Percentiles rank a stretch among this genome's conserved stretches.
phyloP scores from a whole-genome alignment of 1,140 invertebrate genomes.

The Portunus trituberculatus region DNA sequence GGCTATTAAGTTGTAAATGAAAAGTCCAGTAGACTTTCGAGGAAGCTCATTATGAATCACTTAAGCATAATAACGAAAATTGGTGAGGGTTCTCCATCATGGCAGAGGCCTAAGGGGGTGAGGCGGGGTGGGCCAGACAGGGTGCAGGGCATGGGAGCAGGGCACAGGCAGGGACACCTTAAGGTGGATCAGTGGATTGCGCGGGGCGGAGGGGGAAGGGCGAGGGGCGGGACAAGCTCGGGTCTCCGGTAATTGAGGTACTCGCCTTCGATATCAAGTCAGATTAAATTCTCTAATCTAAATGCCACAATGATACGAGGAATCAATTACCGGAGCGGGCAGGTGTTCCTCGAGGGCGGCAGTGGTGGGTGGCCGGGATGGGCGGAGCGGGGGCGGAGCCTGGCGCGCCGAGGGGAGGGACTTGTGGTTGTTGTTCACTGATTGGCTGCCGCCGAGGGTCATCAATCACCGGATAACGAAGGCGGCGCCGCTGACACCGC shows the following conservation, averaged over 20 bases:
- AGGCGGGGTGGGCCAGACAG: background rate
- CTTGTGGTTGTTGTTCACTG: background rate
- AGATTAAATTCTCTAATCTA: slow-evolving; percentile 75
- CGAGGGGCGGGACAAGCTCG: background rate
- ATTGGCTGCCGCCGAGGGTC: slow-evolving; percentile 59
- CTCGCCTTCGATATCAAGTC: slow-evolving; percentile 70
- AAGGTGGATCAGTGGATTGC: background rate
- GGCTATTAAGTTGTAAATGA: background rate
- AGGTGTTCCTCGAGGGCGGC: slow-evolving; percentile 59
- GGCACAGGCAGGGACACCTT: background rate
- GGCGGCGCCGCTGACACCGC: slow-evolving; percentile 54
- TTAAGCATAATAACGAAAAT: slow-evolving; percentile 35
- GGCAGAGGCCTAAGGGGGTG: background rate
- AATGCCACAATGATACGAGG: slow-evolving; percentile 75
- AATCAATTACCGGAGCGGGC: slow-evolving; percentile 72
- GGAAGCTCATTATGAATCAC: slow-evolving; percentile 45
- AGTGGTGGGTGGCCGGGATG: slow-evolving; percentile 64
- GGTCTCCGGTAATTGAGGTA: slow-evolving; percentile 54
- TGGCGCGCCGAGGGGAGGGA: slow-evolving; percentile 37
- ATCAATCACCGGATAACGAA: slow-evolving; percentile 72
- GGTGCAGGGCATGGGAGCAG: background rate
- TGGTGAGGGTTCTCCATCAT: background rate
- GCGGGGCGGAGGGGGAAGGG: background rate
- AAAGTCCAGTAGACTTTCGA: background rate
- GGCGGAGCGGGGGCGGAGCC: slow-evolving; percentile 62